A percentile compares a stretch with the other conserved stretches of the same genome.
phyloP scores from a whole-genome alignment of 2,888 invertebrate species.

The Choristoneura rosaceana region DNA sequence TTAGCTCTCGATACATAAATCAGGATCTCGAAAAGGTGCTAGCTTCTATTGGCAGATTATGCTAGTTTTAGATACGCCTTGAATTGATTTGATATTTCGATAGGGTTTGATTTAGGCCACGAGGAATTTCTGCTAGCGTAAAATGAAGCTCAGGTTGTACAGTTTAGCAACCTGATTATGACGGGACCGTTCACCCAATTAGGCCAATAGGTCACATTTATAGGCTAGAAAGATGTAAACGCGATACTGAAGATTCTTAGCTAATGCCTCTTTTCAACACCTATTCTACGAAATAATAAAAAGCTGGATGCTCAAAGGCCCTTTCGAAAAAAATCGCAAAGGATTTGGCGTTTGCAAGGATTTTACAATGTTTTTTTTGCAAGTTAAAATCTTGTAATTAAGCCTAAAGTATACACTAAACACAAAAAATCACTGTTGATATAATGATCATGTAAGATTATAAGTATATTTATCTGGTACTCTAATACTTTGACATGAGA shows the following conservation, averaged over 20 bases:
- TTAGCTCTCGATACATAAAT: slow-evolving; percentile 65
- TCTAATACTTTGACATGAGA: background rate
- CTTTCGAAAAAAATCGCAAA: background rate
- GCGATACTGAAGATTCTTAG: background rate
- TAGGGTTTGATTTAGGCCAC: background rate
- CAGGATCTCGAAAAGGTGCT: slow-evolving; percentile 62
- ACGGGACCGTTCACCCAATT: background rate
- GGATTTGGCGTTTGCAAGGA: background rate
- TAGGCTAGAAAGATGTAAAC: background rate
- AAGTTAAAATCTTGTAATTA: background rate
- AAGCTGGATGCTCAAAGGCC: background rate
- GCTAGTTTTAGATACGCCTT: slow-evolving; percentile 24
- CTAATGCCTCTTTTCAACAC: background rate
- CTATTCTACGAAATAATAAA: background rate
- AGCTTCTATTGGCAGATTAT: slow-evolving; percentile 32
- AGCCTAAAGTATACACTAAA: background rate
- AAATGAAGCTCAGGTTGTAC: background rate
- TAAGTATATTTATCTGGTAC: background rate
- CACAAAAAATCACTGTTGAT: too few species aligned
- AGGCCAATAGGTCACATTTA: background rate
- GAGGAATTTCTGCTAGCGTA: background rate
- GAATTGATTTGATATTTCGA: slow-evolving; percentile 1
- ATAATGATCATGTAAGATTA: too few species aligned
- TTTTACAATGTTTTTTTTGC: background rate
- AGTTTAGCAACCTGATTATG: background rate